Conservation (phyloP, 2,797 vertebrate genomes). For the Tarsius wallacei region DNA sequence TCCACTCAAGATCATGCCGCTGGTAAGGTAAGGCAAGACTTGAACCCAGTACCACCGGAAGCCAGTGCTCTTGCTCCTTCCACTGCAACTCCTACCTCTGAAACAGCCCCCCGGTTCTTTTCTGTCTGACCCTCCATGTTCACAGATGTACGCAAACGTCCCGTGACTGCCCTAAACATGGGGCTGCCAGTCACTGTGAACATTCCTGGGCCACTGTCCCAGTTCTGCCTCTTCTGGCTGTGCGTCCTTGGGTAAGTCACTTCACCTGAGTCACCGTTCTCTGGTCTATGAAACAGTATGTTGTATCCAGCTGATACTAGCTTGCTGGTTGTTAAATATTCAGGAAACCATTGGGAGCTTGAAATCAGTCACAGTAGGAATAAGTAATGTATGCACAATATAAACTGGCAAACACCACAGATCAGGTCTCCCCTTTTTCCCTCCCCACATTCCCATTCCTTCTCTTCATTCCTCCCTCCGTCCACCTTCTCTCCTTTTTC, state of each 20-base stretch:
- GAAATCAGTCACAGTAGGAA: neutral
- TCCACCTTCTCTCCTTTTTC: neutral
- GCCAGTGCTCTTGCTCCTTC: neutral
- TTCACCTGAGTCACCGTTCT: neutral
- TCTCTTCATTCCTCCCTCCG: neutral
- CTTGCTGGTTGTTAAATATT: neutral
- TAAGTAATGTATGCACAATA: too few relatives aligned
- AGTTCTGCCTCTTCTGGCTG: neutral
- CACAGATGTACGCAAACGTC: neutral
- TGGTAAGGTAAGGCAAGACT: neutral
- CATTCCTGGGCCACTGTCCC: neutral
- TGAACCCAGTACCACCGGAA: neutral
- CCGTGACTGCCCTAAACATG: neutral
- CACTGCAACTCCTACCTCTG: neutral
- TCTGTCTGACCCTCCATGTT: neutral
- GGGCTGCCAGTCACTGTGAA: neutral
- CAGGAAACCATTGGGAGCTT: neutral
- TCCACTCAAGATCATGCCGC: fast-evolving
- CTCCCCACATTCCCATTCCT: neutral
- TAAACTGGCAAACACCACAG: neutral
- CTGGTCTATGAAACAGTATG: neutral
- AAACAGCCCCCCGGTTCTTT: neutral
- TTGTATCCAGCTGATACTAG: neutral
- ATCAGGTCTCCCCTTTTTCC: neutral
- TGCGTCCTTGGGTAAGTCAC: neutral